Evolutionary conservation across 2,113 vertebrate species (phyloP), one percentile per base, ranked within the genome.

Genomic region (Gymnocephalus cernua): DNA sequence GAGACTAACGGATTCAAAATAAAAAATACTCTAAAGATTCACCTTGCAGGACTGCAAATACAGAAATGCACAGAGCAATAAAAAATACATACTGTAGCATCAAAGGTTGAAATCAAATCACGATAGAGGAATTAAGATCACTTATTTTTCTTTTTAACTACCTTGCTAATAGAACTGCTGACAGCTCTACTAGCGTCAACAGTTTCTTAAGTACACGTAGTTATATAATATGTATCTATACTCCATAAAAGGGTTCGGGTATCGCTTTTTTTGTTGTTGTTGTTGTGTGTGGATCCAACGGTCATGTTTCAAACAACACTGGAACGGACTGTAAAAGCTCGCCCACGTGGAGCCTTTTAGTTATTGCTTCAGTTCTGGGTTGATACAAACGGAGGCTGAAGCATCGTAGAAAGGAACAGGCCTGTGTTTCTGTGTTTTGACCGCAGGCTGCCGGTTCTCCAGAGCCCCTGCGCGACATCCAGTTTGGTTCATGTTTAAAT

Each of bases 21-120:
- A 79, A 93, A 87, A 94, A 94, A 93, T 83, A 92, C 87, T 91
- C 92, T 88, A 92, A 69, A 84, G 77, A 89, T 92, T 93, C 92
- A 93, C 92, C 88, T 89, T 91, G 86, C 92, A 88, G 92, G 85
- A 95, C 94, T 90, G 94, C 92, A 93, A 93, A 90, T 94, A 95
- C 93, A 93, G 89, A 93, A 95, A 95, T 89, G 89, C 94, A 95
- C 93, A 92, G 90, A 91, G 92, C 91, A 93, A 93, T 91, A 94
- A 91, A 95, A 95, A 95, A 93, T 89, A 94, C 92, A 93, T 87
- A 41, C 38, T 41, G 38, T 41, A 92, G 90, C 92, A 90, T 93
- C 90, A 89, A 93, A 93, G 88, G 79, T 90, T 78, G 56, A 94
- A 95, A 92, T 91, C 74, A 95, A 93, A 91, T 91, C 92, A 94